Evolutionary conservation across 2,888 invertebrate species (phyloP), one percentile per base, ranked within the genome.

Genomic region (Anodontia alba): DNA sequence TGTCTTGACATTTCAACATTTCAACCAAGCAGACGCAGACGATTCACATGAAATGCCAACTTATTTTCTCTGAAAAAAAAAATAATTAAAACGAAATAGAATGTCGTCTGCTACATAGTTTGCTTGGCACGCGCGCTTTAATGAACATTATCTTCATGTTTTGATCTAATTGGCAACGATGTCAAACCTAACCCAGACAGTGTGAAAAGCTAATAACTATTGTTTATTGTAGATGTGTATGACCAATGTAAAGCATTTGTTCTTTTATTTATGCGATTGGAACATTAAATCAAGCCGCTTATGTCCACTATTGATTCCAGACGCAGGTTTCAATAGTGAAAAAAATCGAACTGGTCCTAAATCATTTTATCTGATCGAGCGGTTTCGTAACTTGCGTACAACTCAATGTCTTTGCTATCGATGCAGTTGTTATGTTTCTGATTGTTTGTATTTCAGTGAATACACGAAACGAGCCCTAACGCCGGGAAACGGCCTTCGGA

Each of bases 321-420:
- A 17, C 33, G 17, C 33, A 33, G 62, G 68, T 68, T 74, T 73
- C 29, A 57, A 70, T 68, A 29, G 66, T 79, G 29, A 42, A 70
- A n/a, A n/a, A 70, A 80, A 80, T 80, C 75, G 75, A 80, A 75
- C 69, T 33, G 33, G 33, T 54, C 54, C n/a, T 17, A 72, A 72
- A 76, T 54, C 29, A 23, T 23, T 71, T 49, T 31, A 49, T 71
- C 46, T 38, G 5, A 38, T 38, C 38, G 38, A 38, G 38, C 38
- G 38, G 38, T 38, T 38, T 38, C 38, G 38, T 38, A 38, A 38
- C 38, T 38, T 38, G 12, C n/a, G n/a, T n/a, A 38, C 38, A 5
- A 38, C 12, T 38, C 38, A 38, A 62, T 33, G 62, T 62, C 62
- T 62, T 26, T 62, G 5, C 20, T 33, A 62, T 31, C 33, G 62